Evolutionary conservation across 1,140 invertebrate genomes (phyloP).

Genomic region (Calliphora vicina): DNA sequence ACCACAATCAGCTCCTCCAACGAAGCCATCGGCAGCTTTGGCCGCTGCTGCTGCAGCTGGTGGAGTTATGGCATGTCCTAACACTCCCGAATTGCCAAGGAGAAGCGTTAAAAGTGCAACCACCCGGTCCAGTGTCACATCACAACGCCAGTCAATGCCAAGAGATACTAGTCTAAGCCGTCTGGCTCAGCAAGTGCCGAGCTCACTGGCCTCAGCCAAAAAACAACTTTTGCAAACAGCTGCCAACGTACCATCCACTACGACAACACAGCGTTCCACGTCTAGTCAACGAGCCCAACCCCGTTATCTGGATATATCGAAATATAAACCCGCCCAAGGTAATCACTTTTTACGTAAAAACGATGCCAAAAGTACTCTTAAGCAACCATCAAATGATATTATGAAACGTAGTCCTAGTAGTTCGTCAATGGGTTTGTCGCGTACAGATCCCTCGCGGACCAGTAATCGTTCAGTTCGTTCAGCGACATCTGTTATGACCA

Average conservation of each 20-base stretch:
- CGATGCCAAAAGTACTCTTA: constrained; percentile 68
- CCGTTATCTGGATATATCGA: constrained; percentile 69
- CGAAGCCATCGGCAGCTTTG: constrained; percentile 37
- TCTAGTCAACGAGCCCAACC: constrained; percentile 51
- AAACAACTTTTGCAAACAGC: constrained; percentile 60
- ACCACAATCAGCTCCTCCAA: constrained; percentile 55
- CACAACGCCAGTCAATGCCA: constrained; percentile 58
- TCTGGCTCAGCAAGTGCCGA: constrained; percentile 57
- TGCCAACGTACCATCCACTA: constrained; percentile 50
- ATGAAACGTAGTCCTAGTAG: constrained; percentile 61
- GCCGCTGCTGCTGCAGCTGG: constrained; percentile 49
- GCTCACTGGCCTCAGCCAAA: constrained; percentile 59
- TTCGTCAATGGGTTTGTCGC: constrained; percentile 55
- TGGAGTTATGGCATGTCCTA: constrained; percentile 63
- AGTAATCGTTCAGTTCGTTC: constrained; percentile 60
- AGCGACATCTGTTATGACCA: constrained; percentile 52
- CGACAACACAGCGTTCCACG: constrained; percentile 47
- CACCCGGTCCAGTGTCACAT: constrained; percentile 39
- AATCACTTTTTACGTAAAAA: constrained; percentile 68
- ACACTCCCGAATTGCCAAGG: constrained; percentile 66
- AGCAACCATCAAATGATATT: constrained; percentile 45
- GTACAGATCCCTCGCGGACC: constrained; percentile 51
- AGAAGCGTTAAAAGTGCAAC: constrained; percentile 54
- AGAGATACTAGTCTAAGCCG: constrained; percentile 60
- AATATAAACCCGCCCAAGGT: constrained; percentile 66